Evolutionary conservation across 2,888 invertebrate genomes (phyloP).

Genomic region (Smittia sp.): DNA sequence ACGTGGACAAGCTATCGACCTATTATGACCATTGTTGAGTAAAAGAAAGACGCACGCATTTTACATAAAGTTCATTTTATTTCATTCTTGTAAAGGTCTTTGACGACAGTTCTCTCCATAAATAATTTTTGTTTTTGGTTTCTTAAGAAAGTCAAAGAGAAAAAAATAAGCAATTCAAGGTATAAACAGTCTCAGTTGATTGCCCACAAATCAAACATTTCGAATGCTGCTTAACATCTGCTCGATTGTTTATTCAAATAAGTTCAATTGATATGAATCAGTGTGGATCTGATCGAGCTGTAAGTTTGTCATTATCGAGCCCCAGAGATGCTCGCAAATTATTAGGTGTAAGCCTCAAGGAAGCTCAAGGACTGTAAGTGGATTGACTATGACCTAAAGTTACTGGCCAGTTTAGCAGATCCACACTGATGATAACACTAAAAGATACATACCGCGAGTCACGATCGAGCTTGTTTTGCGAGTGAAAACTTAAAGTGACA

Average conservation of each 20-base stretch:
- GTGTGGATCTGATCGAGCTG: background rate
- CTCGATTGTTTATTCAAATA: background rate
- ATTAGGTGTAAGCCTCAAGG: too few relatives aligned
- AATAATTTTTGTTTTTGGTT: background rate
- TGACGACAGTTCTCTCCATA: background rate
- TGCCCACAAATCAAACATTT: slow-evolving; percentile 1
- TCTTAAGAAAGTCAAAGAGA: background rate
- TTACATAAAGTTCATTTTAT: slow-evolving; percentile 1
- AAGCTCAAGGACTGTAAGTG: too few relatives aligned
- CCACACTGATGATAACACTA: background rate
- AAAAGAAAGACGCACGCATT: background rate
- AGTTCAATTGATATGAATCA: background rate
- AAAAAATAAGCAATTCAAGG: slow-evolving; percentile 8
- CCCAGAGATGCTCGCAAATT: too few relatives aligned
- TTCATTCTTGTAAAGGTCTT: slow-evolving; percentile 10
- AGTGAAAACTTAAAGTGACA: background rate
- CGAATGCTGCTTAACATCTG: background rate
- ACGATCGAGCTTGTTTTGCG: background rate
- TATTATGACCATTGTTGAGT: background rate
- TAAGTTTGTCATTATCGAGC: too few relatives aligned
- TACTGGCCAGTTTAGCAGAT: background rate
- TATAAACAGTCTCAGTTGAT: slow-evolving; percentile 16
- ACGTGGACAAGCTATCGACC: background rate
- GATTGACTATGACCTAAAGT: too few relatives aligned
- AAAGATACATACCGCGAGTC: slow-evolving; percentile 7